A percentile compares a stretch with the other conserved stretches of the same genome.
phyloP scores from a whole-genome alignment of 2,888 invertebrate genomes.

The Orchesellides sinensis region DNA sequence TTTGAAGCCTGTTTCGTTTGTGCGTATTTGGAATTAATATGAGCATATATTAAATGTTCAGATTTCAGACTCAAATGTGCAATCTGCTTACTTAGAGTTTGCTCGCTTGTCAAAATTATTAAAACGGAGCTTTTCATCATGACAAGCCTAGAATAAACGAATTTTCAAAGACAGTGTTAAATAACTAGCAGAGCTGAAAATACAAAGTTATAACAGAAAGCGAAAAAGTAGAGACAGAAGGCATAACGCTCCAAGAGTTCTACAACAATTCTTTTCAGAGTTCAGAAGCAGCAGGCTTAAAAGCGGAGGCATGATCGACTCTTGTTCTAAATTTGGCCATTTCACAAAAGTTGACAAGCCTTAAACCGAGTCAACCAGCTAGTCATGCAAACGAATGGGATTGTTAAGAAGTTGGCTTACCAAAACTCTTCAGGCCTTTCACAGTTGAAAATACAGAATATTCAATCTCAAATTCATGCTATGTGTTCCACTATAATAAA shows the following conservation, averaged over 20 bases:
- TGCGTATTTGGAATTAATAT: too few relatives aligned
- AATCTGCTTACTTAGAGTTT: slow-evolving; percentile 3
- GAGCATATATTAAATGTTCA: too few relatives aligned
- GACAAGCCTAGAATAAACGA: slow-evolving; percentile 27
- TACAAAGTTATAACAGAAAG: slow-evolving; percentile 4
- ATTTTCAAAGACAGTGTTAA: slow-evolving; percentile 45
- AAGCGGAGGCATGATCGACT: slow-evolving; percentile 26
- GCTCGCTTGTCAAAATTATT: slow-evolving; percentile 19
- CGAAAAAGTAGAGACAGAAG: slow-evolving; percentile 4
- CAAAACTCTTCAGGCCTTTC: too few relatives aligned
- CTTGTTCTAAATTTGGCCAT: slow-evolving; percentile 49
- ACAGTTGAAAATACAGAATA: too few relatives aligned
- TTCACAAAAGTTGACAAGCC: slow-evolving; percentile 57
- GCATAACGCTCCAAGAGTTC: slow-evolving; percentile 48
- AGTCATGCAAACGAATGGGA: slow-evolving; percentile 59
- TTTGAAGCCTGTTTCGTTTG: too few relatives aligned
- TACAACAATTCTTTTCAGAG: slow-evolving; percentile 53
- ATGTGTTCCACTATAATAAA: too few relatives aligned
- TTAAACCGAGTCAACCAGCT: slow-evolving; percentile 54
- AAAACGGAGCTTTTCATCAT: slow-evolving; percentile 6
- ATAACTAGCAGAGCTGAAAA: slow-evolving; percentile 39
- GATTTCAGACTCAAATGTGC: too few relatives aligned
- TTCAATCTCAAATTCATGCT: too few relatives aligned
- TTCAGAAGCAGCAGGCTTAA: slow-evolving; percentile 13
- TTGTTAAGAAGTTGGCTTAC: slow-evolving; percentile 61